A percentile compares a stretch with the other conserved stretches of the same genome.
phyloP scores from a whole-genome alignment of 37 sponge, comb jelly and placozoan species.

The Oscarella lobularis region DNA sequence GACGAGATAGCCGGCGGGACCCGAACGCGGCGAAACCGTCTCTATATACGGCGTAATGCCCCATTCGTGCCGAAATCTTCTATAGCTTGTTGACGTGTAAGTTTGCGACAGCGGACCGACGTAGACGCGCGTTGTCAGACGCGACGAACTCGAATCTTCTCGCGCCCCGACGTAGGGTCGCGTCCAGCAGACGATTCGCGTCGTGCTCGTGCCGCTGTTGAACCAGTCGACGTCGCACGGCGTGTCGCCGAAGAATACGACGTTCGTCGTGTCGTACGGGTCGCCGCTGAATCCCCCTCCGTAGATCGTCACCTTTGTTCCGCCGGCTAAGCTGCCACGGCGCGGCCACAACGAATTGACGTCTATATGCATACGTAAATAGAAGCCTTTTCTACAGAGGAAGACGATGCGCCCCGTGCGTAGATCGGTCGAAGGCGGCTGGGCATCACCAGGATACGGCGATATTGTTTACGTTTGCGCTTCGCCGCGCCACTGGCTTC shows the following conservation, averaged over 20 bases:
- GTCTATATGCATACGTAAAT: slow-evolving; percentile 10
- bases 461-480: too few species aligned
- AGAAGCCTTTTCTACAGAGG: too few species aligned
- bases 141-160: slow-evolving; percentile 11
- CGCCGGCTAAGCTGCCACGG: slow-evolving; percentile 49
- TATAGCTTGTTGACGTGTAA: too few species aligned
- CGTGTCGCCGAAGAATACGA: slow-evolving; percentile 28
- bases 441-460: too few species aligned
- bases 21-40: not conserved
- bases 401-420: too few species aligned
- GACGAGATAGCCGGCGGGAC: not conserved
- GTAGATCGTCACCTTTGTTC: slow-evolving; percentile 26
- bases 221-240: slow-evolving; percentile 35
- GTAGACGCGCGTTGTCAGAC: not conserved
- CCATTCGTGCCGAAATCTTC: not conserved
- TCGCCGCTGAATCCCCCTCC: slow-evolving; percentile 48
- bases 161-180: slow-evolving; percentile 17
- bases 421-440: too few species aligned
- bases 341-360: slow-evolving; percentile 15
- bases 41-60: not conserved
- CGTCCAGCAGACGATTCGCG: slow-evolving; percentile 24
- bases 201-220: slow-evolving; percentile 4
- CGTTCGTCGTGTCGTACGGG: slow-evolving; percentile 18
- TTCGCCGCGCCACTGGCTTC: too few species aligned
- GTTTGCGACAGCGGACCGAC: not conserved